phyloP scores from a whole-genome alignment of 2,797 vertebrate species.

The Mus minutoides region DNA sequence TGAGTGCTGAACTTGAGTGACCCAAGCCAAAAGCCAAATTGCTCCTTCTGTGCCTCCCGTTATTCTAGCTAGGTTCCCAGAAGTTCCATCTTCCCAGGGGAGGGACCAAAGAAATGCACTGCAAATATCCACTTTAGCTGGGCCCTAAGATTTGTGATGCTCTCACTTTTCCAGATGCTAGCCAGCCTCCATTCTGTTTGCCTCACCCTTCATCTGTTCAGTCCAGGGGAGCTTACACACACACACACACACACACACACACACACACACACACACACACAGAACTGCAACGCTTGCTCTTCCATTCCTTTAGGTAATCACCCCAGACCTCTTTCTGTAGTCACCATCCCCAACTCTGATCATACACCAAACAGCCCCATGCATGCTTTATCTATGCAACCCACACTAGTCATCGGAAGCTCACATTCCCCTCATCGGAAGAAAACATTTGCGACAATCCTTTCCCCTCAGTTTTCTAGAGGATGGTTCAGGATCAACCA shows the following conservation, averaged over 20 bases:
- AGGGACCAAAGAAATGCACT: neutral
- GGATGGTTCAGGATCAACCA: too few relatives aligned
- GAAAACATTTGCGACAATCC: neutral
- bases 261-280: neutral
- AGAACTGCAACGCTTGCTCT: accelerated
- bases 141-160: too few relatives aligned
- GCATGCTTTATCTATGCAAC: neutral
- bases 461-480: neutral
- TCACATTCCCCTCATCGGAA: neutral
- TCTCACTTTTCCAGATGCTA: neutral
- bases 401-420: neutral
- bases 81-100: neutral
- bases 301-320: neutral
- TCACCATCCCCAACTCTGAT: too few relatives aligned
- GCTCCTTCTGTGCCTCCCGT: neutral
- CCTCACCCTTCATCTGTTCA: neutral
- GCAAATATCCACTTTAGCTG: neutral
- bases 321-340: neutral
- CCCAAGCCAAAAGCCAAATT: neutral
- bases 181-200: neutral
- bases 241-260: neutral
- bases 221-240: neutral
- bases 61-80: neutral
- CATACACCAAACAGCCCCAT: neutral
- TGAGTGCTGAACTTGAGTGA: neutral